These are phyloP conservation scores for Anas bernieri DNA, from an alignment of 2,797 vertebrate species.

Conservation along the genomic window DNA sequence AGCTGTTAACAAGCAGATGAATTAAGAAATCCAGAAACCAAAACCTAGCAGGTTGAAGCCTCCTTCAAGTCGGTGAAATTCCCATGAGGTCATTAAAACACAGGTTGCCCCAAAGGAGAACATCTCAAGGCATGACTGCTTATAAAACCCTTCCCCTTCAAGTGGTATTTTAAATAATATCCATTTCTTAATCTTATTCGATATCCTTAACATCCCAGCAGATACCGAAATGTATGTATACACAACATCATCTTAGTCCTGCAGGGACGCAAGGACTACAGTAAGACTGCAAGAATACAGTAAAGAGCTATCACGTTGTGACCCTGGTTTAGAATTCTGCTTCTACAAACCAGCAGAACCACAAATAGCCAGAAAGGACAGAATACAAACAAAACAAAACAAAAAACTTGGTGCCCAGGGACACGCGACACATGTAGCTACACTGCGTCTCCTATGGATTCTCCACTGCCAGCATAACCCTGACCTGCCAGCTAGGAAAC, in stretches of 20 bases:
- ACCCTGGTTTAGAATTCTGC: background rate
- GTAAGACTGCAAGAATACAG: background rate
- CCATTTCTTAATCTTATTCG: background rate
- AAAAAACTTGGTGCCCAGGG: background rate
- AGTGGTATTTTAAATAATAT: background rate
- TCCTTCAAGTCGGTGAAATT: background rate
- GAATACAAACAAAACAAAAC: background rate
- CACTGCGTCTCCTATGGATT: background rate
- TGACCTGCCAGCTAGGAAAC: background rate
- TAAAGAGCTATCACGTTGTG: background rate
- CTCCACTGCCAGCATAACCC: background rate
- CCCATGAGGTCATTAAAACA: background rate
- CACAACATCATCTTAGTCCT: background rate
- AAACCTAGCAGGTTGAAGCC: background rate
- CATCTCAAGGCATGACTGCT: background rate
- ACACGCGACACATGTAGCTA: background rate
- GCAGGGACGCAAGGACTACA: background rate
- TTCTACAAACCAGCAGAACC: background rate
- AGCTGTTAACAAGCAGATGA: background rate
- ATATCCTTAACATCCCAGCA: background rate
- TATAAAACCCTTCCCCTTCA: background rate
- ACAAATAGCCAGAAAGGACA: background rate
- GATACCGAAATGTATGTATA: background rate
- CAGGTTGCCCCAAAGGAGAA: background rate
- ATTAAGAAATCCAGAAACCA: background rate